Base-by-base conservation (phyloP, 2,113 vertebrate genomes). In the Polypterus senegalus region DNA sequence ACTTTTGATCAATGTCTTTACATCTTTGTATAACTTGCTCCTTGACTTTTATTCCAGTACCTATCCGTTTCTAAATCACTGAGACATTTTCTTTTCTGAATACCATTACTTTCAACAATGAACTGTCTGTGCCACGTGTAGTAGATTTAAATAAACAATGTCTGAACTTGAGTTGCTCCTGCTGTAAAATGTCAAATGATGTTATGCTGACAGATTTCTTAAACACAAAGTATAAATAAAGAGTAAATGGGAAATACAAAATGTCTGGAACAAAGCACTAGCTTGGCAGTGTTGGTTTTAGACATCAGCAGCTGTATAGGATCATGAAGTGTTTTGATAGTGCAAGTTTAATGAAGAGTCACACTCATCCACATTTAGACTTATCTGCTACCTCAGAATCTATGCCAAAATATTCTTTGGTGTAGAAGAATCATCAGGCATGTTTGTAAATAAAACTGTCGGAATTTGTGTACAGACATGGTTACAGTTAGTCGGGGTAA, bases 281-380 rank as follows among this genome's bases (percentile, higher is more conserved):
- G 56, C 46, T 57, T 57, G 56, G 56, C 46, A 57, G 46, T 57
- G 56, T 58, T 58, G 46, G 43, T 45, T 27, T 58, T 58, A 58
- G 56, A 45, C 6, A 45, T 45, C 56, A 58, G 46, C 56, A 58
- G 56, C 56, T 58, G 56, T 45, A 58, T 4, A 58, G 56, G n/a
- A 58, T 58, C 56, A 58, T 1, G 46, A 58, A 58, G 46, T 43
- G 56, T 58, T 58, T 58, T 11, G 56, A 58, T 58, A 45, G 56
- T 58, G 46, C 4, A 58, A 27, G 56, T 58, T 58, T 58, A 58
- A 58, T 58, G n/a, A 58, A 56, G 46, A 58, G 27, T 3, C 6
- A n/a, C n/a, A 45, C n/a, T 7, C 44, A 8, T 45, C 43, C 44
- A 43, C 27, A 27, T 45, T 5, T 58, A 45, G 8, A 56, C 43